Percentiles rank a stretch among this genome's conserved stretches.
phyloP scores from a whole-genome alignment of 2,888 invertebrate genomes.

The Clusia tigrina region DNA sequence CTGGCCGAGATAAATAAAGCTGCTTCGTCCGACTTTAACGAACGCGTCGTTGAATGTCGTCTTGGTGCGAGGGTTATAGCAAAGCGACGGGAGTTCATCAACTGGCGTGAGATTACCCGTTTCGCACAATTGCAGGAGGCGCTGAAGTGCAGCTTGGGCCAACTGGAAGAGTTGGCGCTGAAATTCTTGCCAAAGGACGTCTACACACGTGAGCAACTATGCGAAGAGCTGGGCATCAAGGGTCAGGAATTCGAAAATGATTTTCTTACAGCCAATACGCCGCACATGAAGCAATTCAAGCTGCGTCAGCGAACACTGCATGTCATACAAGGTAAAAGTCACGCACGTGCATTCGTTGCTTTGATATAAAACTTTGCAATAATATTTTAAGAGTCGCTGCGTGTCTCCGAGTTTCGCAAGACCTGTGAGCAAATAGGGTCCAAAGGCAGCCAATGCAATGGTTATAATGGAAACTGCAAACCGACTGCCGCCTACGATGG shows the following conservation, averaged over 20 bases:
- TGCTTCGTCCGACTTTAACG: slow-evolving; percentile 89
- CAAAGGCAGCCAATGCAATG: slow-evolving; percentile 19
- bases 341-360: background rate
- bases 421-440: slow-evolving; percentile 65
- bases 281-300: slow-evolving; percentile 73
- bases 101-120: slow-evolving; percentile 73
- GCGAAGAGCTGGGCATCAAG: slow-evolving; percentile 68
- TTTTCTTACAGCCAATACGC: slow-evolving; percentile 73
- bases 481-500: slow-evolving; percentile 15
- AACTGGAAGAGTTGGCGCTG: slow-evolving; percentile 76
- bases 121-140: slow-evolving; percentile 79
- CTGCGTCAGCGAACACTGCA: slow-evolving; percentile 87
- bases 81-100: slow-evolving; percentile 67
- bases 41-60: slow-evolving; percentile 93
- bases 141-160: slow-evolving; percentile 70
- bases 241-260: slow-evolving; percentile 71
- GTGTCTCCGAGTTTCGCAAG: slow-evolving; percentile 81
- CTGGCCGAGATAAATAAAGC: slow-evolving; percentile 92
- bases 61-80: slow-evolving; percentile 85
- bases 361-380: background rate
- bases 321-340: slow-evolving; percentile 76
- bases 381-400: slow-evolving; percentile 74
- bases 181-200: slow-evolving; percentile 71
- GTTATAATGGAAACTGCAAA: background rate
- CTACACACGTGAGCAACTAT: slow-evolving; percentile 76